Percentiles rank a stretch among this genome's conserved stretches.
These are phyloP conservation scores for Sebastolobus alascanus DNA, from an alignment of 2,797 vertebrate species.

Conservation along the genomic window DNA sequence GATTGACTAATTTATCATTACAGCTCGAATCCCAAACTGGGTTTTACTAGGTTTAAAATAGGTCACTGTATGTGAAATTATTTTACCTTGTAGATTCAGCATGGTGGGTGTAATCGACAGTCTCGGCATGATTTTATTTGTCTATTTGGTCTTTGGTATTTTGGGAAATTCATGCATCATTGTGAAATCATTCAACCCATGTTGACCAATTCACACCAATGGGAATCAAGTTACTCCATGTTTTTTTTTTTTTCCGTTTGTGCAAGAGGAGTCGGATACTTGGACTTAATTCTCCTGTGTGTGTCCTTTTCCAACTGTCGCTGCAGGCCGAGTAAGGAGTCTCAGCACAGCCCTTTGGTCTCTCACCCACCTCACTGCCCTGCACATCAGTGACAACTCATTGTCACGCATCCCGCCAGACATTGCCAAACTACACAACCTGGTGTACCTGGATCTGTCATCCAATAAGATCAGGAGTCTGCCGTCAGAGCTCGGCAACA, in stretches of 20 bases:
- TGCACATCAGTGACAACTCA: slow-evolving; percentile 98
- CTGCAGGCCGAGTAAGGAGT: slow-evolving; percentile 94
- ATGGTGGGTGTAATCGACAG: background rate
- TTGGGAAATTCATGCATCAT: background rate
- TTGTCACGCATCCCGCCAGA: slow-evolving; percentile 98
- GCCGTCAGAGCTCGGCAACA: slow-evolving; percentile 99
- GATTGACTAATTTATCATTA: background rate
- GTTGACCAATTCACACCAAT: background rate
- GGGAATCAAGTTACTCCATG: background rate
- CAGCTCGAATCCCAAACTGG: background rate
- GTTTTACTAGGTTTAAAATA: background rate
- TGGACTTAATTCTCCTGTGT: slow-evolving; percentile 1
- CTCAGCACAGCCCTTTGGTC: slow-evolving; percentile 96
- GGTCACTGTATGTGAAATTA: background rate
- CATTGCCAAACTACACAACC: slow-evolving; percentile 99
- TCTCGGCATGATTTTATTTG: background rate
- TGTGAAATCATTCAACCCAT: background rate
- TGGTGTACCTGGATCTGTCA: slow-evolving; percentile 98
- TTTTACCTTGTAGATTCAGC: background rate
- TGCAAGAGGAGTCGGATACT: background rate
- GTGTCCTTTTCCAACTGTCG: slow-evolving; percentile 12
- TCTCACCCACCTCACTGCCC: slow-evolving; percentile 98
- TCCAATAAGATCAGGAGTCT: slow-evolving; percentile 99
- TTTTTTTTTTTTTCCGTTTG: background rate
- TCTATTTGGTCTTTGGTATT: background rate